A percentile compares a stretch with the other conserved stretches of the same genome.
Conservation (phyloP, 2,888 invertebrate genomes). For the Mayetiola destructor region DNA sequence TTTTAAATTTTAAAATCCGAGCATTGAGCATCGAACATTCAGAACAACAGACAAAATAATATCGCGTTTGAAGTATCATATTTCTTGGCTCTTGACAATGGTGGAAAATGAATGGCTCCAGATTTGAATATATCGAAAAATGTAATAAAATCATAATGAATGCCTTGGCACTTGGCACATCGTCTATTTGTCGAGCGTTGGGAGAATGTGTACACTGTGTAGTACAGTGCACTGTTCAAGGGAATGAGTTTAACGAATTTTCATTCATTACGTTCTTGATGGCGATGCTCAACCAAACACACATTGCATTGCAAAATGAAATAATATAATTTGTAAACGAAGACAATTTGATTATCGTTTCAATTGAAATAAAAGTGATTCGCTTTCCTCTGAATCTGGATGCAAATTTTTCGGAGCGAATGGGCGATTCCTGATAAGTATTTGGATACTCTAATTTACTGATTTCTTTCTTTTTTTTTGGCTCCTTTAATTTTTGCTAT, state of each 20-base stretch:
- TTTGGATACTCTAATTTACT: neutral
- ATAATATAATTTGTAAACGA: constrained; percentile 12
- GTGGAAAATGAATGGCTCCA: too few species aligned
- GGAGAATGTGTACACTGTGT: too few species aligned
- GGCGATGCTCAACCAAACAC: neutral
- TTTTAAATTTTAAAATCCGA: too few species aligned
- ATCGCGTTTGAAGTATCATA: too few species aligned
- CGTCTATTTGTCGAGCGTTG: too few species aligned
- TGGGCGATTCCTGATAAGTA: neutral
- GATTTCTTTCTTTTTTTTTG: neutral
- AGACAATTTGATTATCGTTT: constrained; percentile 10
- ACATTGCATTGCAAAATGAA: neutral
- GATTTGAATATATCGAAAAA: too few species aligned
- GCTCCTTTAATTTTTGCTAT: neutral
- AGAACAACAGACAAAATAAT: too few species aligned
- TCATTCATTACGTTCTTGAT: neutral
- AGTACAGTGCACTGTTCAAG: too few species aligned
- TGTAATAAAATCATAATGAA: too few species aligned
- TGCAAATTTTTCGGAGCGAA: neutral
- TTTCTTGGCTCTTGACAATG: too few species aligned
- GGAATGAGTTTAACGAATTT: neutral
- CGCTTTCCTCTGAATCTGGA: neutral
- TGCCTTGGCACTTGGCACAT: too few species aligned
- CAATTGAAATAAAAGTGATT: constrained; percentile 3
- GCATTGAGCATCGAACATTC: too few species aligned